phyloP scores from a whole-genome alignment of 2,113 vertebrate species.

The Cranoglanis bouderius region DNA sequence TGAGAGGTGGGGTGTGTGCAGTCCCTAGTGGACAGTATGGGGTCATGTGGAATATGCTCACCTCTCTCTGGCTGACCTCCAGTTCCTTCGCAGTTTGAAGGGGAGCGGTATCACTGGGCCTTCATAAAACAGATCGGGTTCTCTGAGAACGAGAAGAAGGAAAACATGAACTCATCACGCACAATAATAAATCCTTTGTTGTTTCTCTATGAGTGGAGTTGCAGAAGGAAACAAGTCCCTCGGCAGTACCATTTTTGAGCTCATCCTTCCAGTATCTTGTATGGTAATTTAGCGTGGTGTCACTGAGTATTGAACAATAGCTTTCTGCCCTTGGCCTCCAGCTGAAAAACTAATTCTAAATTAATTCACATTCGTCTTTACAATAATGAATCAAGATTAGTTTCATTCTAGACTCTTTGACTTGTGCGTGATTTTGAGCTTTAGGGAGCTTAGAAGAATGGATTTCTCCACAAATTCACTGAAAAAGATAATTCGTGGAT shows the following conservation, averaged over 20 bases:
- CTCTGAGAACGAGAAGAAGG: constrained; percentile 51
- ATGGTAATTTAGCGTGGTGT: constrained; percentile 31
- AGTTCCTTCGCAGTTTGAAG: constrained; percentile 52
- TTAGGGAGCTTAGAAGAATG: neutral
- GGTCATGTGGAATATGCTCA: constrained; percentile 59
- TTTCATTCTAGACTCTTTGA: neutral
- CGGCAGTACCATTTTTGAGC: constrained; percentile 66
- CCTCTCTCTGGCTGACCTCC: constrained; percentile 60
- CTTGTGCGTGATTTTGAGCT: neutral
- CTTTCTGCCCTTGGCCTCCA: neutral
- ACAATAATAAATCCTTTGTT: constrained; percentile 76
- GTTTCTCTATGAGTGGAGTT: constrained; percentile 60
- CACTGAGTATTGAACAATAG: constrained; percentile 50
- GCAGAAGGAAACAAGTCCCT: constrained; percentile 68
- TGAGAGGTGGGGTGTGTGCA: constrained; percentile 40
- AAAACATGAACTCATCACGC: constrained; percentile 62
- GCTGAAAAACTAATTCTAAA: constrained; percentile 7
- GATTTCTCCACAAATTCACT: neutral
- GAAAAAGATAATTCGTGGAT: neutral
- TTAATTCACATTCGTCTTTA: neutral
- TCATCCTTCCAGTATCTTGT: constrained; percentile 53
- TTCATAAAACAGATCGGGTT: constrained; percentile 72
- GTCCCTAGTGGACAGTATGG: constrained; percentile 52
- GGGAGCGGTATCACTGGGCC: constrained; percentile 48
- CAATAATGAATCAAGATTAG: neutral